Conservation (phyloP, 2,888 invertebrate species). For the Parapristionchus giblindavisi region DNA sequence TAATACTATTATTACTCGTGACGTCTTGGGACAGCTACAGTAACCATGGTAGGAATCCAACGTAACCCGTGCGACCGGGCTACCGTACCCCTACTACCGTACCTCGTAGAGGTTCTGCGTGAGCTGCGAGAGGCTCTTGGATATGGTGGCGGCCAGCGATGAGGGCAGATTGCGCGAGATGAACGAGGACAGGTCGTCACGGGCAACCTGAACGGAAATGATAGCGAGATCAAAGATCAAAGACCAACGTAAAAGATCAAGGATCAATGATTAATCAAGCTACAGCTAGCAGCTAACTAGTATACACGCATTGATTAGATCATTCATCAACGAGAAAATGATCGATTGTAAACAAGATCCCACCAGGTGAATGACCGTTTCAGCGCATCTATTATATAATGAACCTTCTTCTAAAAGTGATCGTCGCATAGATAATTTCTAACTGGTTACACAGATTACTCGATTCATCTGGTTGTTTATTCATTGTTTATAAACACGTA, state of each 20-base stretch:
- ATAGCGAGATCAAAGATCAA: too few species aligned
- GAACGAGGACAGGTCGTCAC: conserved; percentile 71
- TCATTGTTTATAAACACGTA: too few species aligned
- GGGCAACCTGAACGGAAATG: conserved; percentile 60
- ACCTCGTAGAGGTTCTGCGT: conserved; percentile 32
- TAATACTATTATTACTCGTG: not conserved
- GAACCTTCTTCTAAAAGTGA: too few species aligned
- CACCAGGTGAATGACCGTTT: too few species aligned
- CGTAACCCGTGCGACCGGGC: not conserved
- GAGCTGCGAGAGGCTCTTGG: conserved; percentile 28
- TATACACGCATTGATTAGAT: too few species aligned
- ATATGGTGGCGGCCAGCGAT: conserved; percentile 58
- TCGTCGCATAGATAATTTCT: too few species aligned
- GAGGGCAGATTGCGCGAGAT: conserved; percentile 69
- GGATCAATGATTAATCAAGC: not conserved
- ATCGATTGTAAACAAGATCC: too few species aligned
- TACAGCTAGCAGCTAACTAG: too few species aligned
- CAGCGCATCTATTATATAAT: too few species aligned
- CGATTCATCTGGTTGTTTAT: too few species aligned
- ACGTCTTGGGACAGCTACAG: not conserved
- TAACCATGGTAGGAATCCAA: not conserved
- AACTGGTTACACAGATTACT: too few species aligned
- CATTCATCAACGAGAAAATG: too few species aligned
- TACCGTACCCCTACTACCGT: conserved; percentile 14
- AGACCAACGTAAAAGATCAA: not conserved